Conservation (phyloP, 2,113 vertebrate species). For the Pterocles orientalis region DNA sequence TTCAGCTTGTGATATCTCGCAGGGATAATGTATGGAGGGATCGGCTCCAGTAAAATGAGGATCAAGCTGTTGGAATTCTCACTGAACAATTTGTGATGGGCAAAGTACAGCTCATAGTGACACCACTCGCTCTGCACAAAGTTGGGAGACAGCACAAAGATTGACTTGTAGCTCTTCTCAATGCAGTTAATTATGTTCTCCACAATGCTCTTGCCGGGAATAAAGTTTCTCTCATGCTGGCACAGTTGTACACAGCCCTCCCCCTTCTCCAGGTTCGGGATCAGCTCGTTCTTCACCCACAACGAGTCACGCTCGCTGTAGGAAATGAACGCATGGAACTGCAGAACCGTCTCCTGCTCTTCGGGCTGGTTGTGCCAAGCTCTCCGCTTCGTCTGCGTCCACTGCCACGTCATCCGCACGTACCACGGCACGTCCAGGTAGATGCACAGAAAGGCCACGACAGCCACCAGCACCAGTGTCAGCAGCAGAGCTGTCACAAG, state of each 20-base stretch:
- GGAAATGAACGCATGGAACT: constrained; percentile 90
- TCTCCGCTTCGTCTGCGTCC: constrained; percentile 83
- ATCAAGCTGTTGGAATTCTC: constrained; percentile 75
- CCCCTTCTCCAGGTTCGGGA: constrained; percentile 84
- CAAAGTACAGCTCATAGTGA: too few relatives aligned
- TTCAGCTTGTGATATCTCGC: constrained; percentile 87
- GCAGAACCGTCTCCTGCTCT: constrained; percentile 52
- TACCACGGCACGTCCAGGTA: constrained; percentile 87
- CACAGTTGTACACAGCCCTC: constrained; percentile 75
- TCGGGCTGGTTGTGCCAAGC: constrained; percentile 28
- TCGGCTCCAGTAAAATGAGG: constrained; percentile 86
- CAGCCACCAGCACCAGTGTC: constrained; percentile 52
- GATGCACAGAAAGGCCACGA: constrained; percentile 71
- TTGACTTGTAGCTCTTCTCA: constrained; percentile 86
- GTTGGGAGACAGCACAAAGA: constrained; percentile 86
- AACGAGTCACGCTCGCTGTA: constrained; percentile 83
- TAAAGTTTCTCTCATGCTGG: constrained; percentile 87
- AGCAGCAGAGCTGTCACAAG: constrained; percentile 73
- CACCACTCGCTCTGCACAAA: too few relatives aligned
- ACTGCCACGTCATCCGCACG: constrained; percentile 84
- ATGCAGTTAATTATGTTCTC: constrained; percentile 90
- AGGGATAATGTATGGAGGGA: constrained; percentile 84
- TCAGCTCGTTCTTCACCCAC: constrained; percentile 84
- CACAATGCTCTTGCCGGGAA: constrained; percentile 85
- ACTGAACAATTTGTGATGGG: too few relatives aligned